Percentiles rank a stretch among this genome's conserved stretches.
Conservation (phyloP, 2,113 vertebrate genomes). For the Amblyopsis rosae region DNA sequence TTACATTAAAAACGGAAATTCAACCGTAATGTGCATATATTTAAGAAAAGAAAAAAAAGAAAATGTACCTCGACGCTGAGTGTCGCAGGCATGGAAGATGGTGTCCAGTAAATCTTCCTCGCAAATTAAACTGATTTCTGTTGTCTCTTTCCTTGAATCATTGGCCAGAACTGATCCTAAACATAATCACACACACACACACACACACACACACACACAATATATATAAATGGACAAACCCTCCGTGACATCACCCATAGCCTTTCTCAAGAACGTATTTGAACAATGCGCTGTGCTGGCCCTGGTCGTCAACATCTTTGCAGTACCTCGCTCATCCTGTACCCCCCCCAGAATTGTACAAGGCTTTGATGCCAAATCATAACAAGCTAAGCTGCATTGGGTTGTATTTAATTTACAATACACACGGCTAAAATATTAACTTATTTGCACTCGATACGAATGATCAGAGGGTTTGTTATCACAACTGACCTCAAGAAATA, state of each 20-base stretch:
- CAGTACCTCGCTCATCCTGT: background rate
- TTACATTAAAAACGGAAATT: no score
- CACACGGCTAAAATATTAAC: background rate
- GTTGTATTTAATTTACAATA: background rate
- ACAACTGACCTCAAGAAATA: no score
- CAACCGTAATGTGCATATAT: no score
- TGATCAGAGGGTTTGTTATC: no score
- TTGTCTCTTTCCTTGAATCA: conserved; percentile 61
- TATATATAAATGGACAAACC: no score
- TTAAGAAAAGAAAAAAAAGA: background rate
- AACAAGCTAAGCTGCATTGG: background rate
- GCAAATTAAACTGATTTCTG: conserved; percentile 76
- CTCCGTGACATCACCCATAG: no score
- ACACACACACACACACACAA: conserved; percentile 11
- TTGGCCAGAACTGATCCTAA: conserved; percentile 45
- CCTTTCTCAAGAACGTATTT: no score
- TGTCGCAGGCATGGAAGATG: conserved; percentile 85
- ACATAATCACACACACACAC: background rate
- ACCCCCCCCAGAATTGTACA: no score
- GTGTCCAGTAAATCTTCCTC: conserved; percentile 86
- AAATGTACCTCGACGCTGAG: conserved; percentile 78
- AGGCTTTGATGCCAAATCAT: background rate
- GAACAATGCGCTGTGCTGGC: no score
- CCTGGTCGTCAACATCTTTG: background rate
- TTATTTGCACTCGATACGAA: no score